phyloP scores from a whole-genome alignment of 2,888 invertebrate genomes.

The Chymomyza procnemis region DNA sequence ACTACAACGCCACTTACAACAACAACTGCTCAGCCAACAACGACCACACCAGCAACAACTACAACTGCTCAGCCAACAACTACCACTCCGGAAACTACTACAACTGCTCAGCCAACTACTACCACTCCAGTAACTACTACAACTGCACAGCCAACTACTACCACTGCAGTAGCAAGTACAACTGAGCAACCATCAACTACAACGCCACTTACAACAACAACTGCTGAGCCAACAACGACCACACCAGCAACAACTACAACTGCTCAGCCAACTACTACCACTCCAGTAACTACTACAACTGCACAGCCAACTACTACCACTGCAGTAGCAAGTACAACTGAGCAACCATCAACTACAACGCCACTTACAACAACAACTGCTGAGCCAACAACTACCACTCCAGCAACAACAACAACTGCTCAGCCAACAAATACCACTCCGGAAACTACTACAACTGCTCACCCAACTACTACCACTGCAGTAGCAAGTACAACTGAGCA shows the following conservation, averaged over 20 bases:
- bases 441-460: constrained; percentile 4
- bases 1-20: neutral
- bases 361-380: neutral
- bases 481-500: neutral
- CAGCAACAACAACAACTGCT: neutral
- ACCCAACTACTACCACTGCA: neutral
- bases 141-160: neutral
- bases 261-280: neutral
- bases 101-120: neutral
- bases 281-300: constrained; percentile 5
- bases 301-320: neutral
- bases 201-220: neutral
- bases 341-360: neutral
- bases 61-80: too few relatives aligned
- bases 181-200: neutral
- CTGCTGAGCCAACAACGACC: neutral
- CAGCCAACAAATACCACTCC: neutral
- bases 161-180: neutral
- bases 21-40: neutral
- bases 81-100: neutral
- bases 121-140: neutral
- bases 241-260: neutral
- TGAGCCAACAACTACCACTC: neutral
- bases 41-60: too few relatives aligned
- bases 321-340: neutral